Evolutionary conservation across 2,113 vertebrate species (phyloP).

Genomic region (Epinephelus fuscoguttatus): DNA sequence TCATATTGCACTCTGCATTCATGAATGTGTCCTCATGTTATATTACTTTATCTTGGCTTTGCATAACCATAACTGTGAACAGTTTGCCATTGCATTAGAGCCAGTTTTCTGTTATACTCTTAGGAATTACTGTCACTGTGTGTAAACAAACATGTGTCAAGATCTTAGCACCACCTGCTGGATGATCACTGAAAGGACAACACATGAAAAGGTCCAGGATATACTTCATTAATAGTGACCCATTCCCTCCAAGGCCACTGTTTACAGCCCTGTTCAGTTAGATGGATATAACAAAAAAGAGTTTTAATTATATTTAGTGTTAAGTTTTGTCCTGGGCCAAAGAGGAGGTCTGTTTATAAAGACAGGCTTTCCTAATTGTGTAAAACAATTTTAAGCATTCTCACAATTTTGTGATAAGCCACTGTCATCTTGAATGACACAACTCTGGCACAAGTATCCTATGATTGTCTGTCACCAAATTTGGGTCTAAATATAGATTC

Average conservation of each 20-base stretch:
- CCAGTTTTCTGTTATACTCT: neutral
- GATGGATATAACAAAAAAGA: neutral
- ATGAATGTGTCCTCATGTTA: neutral
- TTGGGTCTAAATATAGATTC: neutral
- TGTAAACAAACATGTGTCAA: neutral
- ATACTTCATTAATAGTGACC: neutral
- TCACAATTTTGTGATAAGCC: neutral
- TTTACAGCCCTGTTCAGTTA: neutral
- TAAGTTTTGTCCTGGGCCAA: too few species aligned
- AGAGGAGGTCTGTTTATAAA: neutral
- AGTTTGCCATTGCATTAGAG: neutral
- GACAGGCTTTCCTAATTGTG: neutral
- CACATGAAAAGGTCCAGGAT: too few species aligned
- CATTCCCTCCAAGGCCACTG: too few species aligned
- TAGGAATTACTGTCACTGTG: neutral
- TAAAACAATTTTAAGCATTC: neutral
- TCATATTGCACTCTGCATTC: neutral
- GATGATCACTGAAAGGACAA: constrained; percentile 30
- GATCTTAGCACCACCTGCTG: constrained; percentile 52
- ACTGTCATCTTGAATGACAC: neutral
- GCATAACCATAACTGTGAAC: neutral
- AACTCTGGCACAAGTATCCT: neutral
- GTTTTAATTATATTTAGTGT: neutral
- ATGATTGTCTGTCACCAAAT: neutral
- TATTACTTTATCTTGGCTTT: neutral